Evolutionary conservation across 2,797 vertebrate genomes (phyloP).

Genomic region (Todus mexicanus): DNA sequence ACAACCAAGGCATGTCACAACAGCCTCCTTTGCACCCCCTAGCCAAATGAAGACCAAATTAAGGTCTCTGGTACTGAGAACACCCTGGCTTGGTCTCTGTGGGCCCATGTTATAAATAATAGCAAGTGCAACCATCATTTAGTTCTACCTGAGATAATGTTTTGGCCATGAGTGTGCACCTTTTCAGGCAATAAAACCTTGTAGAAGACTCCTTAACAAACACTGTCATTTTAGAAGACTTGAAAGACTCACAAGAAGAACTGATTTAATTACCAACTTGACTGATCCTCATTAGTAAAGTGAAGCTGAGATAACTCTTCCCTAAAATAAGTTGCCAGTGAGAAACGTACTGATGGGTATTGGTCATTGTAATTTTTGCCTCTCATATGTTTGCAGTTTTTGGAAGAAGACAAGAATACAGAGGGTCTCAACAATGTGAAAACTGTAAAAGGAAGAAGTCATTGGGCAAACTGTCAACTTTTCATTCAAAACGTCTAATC

Average conservation of each 20-base stretch:
- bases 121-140: neutral
- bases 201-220: neutral
- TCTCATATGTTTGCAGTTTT: neutral
- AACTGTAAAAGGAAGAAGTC: neutral
- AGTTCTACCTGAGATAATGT: neutral
- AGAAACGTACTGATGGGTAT: neutral
- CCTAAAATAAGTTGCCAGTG: neutral
- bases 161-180: neutral
- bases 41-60: neutral
- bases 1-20: rapidly evolving
- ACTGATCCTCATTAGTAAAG: neutral
- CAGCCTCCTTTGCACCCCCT: neutral
- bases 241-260: neutral
- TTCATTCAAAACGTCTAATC: neutral
- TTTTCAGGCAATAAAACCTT: neutral
- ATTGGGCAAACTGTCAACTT: neutral
- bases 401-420: neutral
- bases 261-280: neutral
- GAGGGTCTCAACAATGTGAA: neutral
- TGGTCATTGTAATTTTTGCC: neutral
- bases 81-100: neutral
- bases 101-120: neutral
- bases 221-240: neutral
- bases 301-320: neutral
- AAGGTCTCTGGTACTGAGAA: neutral